phyloP scores from a whole-genome alignment of 2,797 vertebrate genomes.

The Rhynchotus rufescens region DNA sequence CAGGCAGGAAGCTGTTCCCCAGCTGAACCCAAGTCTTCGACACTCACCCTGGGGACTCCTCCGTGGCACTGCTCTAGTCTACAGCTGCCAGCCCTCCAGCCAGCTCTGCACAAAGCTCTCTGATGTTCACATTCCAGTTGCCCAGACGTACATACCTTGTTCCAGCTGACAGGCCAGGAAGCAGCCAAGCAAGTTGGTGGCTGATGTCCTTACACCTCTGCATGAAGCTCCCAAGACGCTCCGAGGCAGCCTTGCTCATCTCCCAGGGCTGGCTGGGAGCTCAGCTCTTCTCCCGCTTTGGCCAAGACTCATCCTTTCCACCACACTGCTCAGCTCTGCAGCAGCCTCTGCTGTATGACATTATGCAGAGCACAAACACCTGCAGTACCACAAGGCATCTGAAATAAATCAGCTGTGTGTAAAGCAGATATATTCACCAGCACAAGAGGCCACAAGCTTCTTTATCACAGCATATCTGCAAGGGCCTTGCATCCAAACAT shows the following conservation, averaged over 20 bases:
- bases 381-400: background rate
- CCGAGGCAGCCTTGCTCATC: background rate
- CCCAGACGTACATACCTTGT: accelerated
- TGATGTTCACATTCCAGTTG: background rate
- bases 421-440: background rate
- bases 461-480: no score
- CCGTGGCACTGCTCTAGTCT: background rate
- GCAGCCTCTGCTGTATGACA: background rate
- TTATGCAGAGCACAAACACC: background rate
- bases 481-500: no score
- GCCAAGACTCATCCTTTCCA: background rate
- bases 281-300: background rate
- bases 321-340: background rate
- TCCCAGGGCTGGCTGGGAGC: background rate
- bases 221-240: background rate
- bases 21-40: background rate
- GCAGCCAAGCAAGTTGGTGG: background rate
- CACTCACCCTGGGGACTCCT: background rate
- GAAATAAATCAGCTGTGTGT: background rate
- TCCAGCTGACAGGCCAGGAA: background rate
- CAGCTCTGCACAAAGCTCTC: background rate
- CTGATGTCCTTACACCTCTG: background rate
- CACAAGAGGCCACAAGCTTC: background rate
- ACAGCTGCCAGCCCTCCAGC: background rate
- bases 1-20: background rate